These are phyloP conservation scores for Solenodon paradoxus DNA, from an alignment of 2,113 vertebrate species.

Conservation along the genomic window DNA sequence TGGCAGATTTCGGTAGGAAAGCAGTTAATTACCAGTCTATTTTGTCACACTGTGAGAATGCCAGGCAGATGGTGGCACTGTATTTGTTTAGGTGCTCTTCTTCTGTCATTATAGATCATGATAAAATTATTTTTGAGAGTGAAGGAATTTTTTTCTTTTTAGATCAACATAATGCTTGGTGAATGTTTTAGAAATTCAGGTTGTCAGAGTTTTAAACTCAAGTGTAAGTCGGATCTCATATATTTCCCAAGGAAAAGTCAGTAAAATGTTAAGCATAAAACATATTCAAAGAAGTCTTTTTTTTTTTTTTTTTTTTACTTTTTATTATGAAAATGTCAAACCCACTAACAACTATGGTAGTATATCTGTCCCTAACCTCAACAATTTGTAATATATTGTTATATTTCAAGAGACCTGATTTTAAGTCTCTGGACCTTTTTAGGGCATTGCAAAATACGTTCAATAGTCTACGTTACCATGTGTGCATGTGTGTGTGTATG, in stretches of 20 bases:
- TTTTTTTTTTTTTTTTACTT: not conserved
- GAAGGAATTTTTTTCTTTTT: constrained; percentile 71
- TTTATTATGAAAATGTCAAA: constrained; percentile 18
- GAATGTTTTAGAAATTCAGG: constrained; percentile 40
- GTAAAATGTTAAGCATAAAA: not conserved
- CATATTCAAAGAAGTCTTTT: not conserved
- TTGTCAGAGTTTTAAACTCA: not conserved
- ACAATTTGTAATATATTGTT: not conserved
- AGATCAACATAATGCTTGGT: constrained; percentile 76
- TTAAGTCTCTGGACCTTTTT: not conserved
- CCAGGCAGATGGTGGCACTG: constrained; percentile 83
- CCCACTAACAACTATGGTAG: not conserved
- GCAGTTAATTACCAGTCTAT: constrained; percentile 85
- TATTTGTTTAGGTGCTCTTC: constrained; percentile 79
- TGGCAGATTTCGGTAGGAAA: constrained; percentile 96
- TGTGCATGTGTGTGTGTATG: too few species aligned
- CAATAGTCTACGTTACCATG: not conserved
- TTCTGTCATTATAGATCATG: constrained; percentile 77
- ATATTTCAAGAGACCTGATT: not conserved
- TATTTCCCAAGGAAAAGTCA: constrained; percentile 45
- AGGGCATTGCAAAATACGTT: not conserved
- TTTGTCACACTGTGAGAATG: constrained; percentile 82
- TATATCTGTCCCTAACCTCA: not conserved
- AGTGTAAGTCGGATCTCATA: constrained; percentile 20
- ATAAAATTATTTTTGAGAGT: constrained; percentile 69